Conservation (phyloP, 2,888 invertebrate genomes). For the Agrypnus murinus region DNA sequence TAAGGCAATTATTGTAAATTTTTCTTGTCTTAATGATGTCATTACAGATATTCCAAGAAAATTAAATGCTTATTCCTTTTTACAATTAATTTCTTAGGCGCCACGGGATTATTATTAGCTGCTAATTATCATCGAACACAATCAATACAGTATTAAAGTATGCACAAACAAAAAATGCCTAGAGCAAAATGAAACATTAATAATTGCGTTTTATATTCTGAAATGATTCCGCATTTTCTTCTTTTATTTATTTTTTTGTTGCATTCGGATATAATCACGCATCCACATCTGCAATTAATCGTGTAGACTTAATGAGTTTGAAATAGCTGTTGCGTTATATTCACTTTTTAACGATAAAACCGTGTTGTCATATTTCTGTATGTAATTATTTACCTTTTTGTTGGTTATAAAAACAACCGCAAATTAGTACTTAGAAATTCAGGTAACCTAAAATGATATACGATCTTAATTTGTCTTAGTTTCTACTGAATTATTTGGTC, state of each 20-base stretch:
- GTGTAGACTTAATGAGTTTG: constrained; percentile 54
- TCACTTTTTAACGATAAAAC: constrained; percentile 17
- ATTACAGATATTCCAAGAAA: constrained; percentile 8
- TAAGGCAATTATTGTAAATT: too few species aligned
- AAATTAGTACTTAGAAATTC: constrained; percentile 23
- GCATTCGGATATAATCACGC: constrained; percentile 52
- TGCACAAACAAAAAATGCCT: constrained; percentile 44
- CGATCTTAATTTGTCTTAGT: too few species aligned
- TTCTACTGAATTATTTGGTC: too few species aligned
- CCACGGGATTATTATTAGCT: constrained; percentile 49
- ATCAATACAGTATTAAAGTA: constrained; percentile 53
- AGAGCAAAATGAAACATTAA: constrained; percentile 11
- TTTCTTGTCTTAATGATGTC: background rate
- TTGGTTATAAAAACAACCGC: constrained; percentile 10
- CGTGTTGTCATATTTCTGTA: constrained; percentile 15
- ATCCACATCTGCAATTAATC: constrained; percentile 55
- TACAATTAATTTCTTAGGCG: constrained; percentile 33
- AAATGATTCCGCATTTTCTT: constrained; percentile 49
- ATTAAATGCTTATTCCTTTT: constrained; percentile 8
- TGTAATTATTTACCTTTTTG: constrained; percentile 13
- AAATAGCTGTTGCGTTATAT: constrained; percentile 31
- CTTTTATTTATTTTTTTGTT: constrained; percentile 26
- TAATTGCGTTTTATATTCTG: constrained; percentile 44
- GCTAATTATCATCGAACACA: constrained; percentile 51
- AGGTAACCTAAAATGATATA: constrained; percentile 8